Conservation (phyloP, 2,113 vertebrate genomes). For the Tychaedon coryphoeus region DNA sequence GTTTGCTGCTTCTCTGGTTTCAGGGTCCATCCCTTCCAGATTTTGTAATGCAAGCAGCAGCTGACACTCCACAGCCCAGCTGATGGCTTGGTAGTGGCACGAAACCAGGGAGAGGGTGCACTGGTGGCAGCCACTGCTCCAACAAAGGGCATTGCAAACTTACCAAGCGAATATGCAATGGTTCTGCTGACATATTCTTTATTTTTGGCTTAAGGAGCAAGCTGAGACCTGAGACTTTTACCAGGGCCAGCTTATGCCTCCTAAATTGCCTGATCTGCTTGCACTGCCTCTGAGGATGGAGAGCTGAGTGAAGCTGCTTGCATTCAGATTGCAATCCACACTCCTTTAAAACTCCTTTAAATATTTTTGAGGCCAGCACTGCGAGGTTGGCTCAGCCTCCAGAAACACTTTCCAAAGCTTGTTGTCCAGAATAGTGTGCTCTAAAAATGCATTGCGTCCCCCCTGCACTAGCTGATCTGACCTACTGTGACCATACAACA, state of each 20-base stretch:
- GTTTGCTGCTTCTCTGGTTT: constrained; percentile 53
- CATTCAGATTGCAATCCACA: background rate
- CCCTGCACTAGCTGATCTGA: background rate
- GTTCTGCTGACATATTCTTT: background rate
- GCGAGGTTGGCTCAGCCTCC: background rate
- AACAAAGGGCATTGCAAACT: background rate
- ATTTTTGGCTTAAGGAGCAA: background rate
- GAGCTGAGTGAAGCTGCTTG: background rate
- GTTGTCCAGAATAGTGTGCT: background rate
- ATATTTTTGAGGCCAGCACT: background rate
- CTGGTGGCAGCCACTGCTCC: background rate
- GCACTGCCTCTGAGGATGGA: background rate
- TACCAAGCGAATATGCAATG: background rate
- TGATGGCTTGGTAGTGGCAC: background rate
- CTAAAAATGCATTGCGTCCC: background rate
- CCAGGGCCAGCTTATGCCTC: background rate
- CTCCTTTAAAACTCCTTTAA: background rate
- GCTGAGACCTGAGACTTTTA: background rate
- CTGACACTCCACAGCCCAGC: background rate
- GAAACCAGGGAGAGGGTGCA: background rate
- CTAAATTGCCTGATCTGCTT: background rate
- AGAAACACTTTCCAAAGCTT: background rate
- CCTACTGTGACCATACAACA: rapidly evolving
- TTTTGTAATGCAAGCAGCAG: constrained; percentile 62
- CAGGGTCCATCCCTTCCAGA: constrained; percentile 53